Conservation (phyloP, 2,797 vertebrate genomes). For the Hippocampus kuda region DNA sequence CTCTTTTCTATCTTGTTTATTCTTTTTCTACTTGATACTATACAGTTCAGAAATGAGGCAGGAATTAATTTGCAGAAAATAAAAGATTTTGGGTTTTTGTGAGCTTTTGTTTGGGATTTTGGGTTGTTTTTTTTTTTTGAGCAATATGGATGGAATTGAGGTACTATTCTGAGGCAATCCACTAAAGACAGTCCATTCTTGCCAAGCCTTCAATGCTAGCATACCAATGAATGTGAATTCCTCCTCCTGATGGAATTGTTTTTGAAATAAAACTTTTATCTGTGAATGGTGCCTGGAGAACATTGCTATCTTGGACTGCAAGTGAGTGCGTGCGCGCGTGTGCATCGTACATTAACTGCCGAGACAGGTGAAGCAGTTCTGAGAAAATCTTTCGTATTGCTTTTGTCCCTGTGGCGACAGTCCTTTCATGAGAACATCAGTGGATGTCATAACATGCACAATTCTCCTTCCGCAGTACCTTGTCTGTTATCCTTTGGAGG, state of each 20-base stretch:
- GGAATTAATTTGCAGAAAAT: constrained; percentile 54
- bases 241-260: constrained; percentile 57
- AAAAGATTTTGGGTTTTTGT: constrained; percentile 41
- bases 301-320: constrained; percentile 24
- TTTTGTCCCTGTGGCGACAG: constrained; percentile 22
- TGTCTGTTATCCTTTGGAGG: neutral
- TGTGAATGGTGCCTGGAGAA: constrained; percentile 37
- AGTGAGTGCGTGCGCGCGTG: constrained; percentile 18
- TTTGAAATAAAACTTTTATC: constrained; percentile 61
- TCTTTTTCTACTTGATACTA: constrained; percentile 54
- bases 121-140: constrained; percentile 13
- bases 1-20: constrained; percentile 46
- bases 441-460: neutral
- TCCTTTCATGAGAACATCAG: constrained; percentile 8
- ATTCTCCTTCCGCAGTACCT: neutral
- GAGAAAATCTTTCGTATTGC: constrained; percentile 20
- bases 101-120: constrained; percentile 26
- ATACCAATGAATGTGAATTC: constrained; percentile 70
- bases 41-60: constrained; percentile 46
- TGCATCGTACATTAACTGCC: constrained; percentile 11
- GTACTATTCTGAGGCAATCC: constrained; percentile 18
- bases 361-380: constrained; percentile 27
- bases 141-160: constrained; percentile 26
- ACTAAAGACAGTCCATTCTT: constrained; percentile 24
- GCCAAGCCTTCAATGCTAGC: constrained; percentile 61